Evolutionary conservation across 2,113 vertebrate genomes (phyloP).

Genomic region (Panthera uncia): DNA sequence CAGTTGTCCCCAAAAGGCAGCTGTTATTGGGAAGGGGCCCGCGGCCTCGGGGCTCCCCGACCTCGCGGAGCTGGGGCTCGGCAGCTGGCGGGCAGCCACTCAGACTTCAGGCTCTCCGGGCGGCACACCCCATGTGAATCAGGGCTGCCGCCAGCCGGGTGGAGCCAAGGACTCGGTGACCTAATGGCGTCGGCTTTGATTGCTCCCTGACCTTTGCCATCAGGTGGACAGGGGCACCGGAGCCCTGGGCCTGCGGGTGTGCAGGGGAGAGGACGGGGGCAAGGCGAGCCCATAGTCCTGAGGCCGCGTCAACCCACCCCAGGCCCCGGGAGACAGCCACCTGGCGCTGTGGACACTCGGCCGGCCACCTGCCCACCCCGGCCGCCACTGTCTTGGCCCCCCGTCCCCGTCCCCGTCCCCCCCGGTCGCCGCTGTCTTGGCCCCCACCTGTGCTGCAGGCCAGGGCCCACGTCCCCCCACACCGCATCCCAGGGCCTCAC

Average conservation of each 20-base stretch:
- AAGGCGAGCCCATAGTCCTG: neutral
- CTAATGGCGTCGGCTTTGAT: neutral
- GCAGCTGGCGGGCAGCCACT: neutral
- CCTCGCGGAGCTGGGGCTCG: neutral
- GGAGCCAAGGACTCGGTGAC: neutral
- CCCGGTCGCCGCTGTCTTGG: fast-evolving
- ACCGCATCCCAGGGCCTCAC: neutral
- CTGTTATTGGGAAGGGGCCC: neutral
- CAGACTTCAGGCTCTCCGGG: neutral
- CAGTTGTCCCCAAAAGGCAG: too few relatives aligned
- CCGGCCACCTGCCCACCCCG: fast-evolving
- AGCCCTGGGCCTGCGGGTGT: neutral
- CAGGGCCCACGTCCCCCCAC: neutral
- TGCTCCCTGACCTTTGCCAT: neutral
- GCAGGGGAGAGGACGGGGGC: too few relatives aligned
- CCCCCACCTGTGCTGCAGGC: neutral
- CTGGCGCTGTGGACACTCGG: too few relatives aligned
- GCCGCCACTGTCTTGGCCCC: fast-evolving
- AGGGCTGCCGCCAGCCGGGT: neutral
- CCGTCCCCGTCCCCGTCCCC: too few relatives aligned
- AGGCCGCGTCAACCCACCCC: neutral
- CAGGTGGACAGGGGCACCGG: fast-evolving
- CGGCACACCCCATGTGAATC: neutral
- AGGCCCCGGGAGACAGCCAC: fast-evolving
- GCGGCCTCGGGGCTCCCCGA: fast-evolving